These are phyloP conservation scores for Yponomeuta plumbellus DNA, from an alignment of 2,888 invertebrate genomes.

Conservation along the genomic window DNA sequence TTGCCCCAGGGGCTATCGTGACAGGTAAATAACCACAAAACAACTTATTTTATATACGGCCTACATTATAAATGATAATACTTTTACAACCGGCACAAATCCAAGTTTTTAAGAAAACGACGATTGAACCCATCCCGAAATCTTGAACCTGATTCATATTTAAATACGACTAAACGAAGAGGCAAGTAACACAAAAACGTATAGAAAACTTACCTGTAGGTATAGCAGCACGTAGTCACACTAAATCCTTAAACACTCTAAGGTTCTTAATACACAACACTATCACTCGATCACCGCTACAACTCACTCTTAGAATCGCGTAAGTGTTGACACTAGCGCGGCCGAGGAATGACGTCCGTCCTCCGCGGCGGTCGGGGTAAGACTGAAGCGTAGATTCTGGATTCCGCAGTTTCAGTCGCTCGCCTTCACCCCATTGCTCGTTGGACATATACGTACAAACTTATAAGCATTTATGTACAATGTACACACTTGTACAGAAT, in stretches of 20 bases:
- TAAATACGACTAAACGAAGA: too few relatives aligned
- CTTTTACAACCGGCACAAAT: too few relatives aligned
- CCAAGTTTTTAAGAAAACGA: too few relatives aligned
- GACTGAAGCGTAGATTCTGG: constrained; percentile 33
- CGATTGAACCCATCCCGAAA: too few relatives aligned
- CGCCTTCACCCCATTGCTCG: background rate
- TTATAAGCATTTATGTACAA: background rate
- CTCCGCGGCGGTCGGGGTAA: constrained; percentile 35
- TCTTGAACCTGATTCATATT: too few relatives aligned
- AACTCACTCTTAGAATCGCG: background rate
- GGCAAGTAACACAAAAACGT: too few relatives aligned
- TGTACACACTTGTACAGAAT: background rate
- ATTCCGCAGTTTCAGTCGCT: background rate
- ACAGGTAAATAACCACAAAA: too few relatives aligned
- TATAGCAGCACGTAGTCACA: background rate
- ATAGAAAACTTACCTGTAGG: background rate
- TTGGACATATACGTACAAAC: too few relatives aligned
- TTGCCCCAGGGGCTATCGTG: too few relatives aligned
- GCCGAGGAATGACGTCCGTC: constrained; percentile 28
- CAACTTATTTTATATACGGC: too few relatives aligned
- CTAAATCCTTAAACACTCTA: background rate
- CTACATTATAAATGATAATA: too few relatives aligned
- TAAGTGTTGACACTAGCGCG: background rate
- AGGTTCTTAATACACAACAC: background rate
- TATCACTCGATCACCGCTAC: background rate